Conservation (phyloP, 2,888 invertebrate species). For the Synergus itoensis region DNA sequence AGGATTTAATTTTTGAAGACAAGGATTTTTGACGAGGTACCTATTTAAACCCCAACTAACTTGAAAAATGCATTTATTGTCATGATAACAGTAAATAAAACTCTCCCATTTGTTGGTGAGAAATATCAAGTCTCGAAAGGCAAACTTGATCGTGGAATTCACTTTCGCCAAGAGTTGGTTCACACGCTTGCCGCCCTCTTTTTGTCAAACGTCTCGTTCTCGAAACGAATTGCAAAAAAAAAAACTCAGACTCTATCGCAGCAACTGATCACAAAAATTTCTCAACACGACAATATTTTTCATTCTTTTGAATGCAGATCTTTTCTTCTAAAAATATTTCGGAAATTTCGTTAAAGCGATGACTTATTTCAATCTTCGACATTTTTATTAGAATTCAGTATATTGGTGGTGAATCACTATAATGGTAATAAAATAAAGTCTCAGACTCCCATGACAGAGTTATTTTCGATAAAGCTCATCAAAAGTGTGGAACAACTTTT, state of each 20-base stretch:
- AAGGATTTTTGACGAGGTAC: too few species aligned
- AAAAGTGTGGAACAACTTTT: too few species aligned
- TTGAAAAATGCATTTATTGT: not conserved
- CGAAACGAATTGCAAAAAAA: not conserved
- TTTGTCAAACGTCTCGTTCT: slow-evolving; percentile 15
- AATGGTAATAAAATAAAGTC: too few species aligned
- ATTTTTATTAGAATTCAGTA: too few species aligned
- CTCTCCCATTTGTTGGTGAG: not conserved
- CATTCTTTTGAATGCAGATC: not conserved
- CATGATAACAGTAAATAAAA: not conserved
- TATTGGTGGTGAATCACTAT: too few species aligned
- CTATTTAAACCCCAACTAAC: not conserved
- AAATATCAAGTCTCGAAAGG: not conserved
- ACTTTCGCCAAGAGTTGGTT: slow-evolving; percentile 63
- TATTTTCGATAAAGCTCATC: too few species aligned
- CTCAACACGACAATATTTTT: not conserved
- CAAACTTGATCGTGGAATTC: slow-evolving; percentile 57
- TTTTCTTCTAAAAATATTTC: too few species aligned
- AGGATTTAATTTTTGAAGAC: not conserved
- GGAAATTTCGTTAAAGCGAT: too few species aligned
- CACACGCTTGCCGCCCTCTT: slow-evolving; percentile 59
- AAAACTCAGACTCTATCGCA: not conserved
- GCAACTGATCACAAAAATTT: not conserved
- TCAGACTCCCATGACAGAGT: too few species aligned
- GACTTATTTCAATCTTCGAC: too few species aligned